Evolutionary conservation across 2,797 vertebrate species (phyloP).

Genomic region (Iguana delicatissima): DNA sequence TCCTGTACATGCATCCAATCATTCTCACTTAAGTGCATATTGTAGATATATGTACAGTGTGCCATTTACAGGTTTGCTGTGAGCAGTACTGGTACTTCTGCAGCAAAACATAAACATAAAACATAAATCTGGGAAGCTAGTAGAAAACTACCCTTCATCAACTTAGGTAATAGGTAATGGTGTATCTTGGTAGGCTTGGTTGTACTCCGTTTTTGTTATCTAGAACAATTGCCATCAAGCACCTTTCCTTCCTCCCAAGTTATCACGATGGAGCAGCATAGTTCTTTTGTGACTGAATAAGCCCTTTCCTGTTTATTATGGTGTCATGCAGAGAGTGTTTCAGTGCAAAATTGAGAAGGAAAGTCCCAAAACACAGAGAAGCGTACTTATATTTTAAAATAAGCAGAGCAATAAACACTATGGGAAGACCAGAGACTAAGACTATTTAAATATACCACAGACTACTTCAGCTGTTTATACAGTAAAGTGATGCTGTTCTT

Average conservation of each 20-base stretch:
- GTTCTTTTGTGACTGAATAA: neutral
- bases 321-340: neutral
- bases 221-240: neutral
- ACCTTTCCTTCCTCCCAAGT: neutral
- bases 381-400: neutral
- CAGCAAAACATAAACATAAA: neutral
- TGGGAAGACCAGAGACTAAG: neutral
- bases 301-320: neutral
- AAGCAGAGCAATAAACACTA: neutral
- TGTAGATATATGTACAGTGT: neutral
- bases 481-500: neutral
- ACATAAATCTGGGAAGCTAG: neutral
- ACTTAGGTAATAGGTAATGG: neutral
- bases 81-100: neutral
- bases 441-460: neutral
- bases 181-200: neutral
- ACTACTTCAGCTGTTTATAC: neutral
- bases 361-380: neutral
- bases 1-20: neutral
- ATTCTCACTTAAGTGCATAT: neutral
- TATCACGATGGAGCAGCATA: neutral
- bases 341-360: neutral
- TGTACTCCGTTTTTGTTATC: neutral
- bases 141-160: neutral
- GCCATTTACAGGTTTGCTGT: neutral